These are phyloP conservation scores for Merops nubicus DNA, from an alignment of 2,113 vertebrate species.

Conservation along the genomic window DNA sequence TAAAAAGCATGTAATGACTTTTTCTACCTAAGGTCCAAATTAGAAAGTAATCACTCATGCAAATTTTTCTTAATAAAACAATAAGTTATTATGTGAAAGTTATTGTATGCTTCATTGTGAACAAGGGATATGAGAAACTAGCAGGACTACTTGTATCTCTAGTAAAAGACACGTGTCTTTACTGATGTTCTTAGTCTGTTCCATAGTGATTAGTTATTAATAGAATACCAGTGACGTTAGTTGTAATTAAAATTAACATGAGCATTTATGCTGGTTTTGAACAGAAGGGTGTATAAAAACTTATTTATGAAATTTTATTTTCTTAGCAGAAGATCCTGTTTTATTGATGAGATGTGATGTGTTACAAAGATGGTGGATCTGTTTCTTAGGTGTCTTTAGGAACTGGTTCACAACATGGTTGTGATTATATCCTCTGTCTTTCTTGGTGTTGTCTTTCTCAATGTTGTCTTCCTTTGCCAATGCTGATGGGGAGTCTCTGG, in stretches of 20 bases:
- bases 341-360: not conserved
- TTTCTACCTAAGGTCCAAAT: not conserved
- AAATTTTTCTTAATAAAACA: not conserved
- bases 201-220: not conserved
- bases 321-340: not conserved
- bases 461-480: not conserved
- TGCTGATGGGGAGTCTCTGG: not conserved
- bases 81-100: not conserved
- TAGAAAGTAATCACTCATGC: not conserved
- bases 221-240: not conserved
- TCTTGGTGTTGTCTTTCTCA: not conserved
- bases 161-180: too few species aligned
- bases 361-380: not conserved
- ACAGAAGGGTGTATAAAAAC: not conserved
- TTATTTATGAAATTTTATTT: not conserved
- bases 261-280: not conserved
- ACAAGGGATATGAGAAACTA: not conserved
- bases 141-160: not conserved
- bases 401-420: not conserved
- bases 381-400: not conserved
- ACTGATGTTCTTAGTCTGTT: not conserved
- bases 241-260: not conserved
- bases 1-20: not conserved
- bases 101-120: not conserved
- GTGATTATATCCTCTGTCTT: not conserved